These are phyloP conservation scores for Temnothorax nylanderi DNA, from an alignment of 1,140 invertebrate species.

Conservation along the genomic window DNA sequence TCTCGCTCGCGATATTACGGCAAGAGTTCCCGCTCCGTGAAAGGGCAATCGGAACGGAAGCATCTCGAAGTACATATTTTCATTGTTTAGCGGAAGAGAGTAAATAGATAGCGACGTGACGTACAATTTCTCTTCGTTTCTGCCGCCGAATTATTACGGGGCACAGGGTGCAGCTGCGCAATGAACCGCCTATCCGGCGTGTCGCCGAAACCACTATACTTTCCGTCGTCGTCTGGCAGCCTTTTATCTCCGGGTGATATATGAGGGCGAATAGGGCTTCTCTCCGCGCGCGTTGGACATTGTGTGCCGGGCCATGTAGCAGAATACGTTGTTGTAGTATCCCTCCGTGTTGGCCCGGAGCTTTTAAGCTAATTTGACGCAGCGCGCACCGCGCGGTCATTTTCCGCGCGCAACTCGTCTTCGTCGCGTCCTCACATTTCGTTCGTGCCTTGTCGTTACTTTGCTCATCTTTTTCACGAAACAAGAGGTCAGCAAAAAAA, in stretches of 20 bases:
- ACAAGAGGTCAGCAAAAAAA: not conserved
- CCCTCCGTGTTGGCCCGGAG: slow-evolving; percentile 41
- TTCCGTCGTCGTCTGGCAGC: slow-evolving; percentile 66
- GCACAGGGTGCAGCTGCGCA: slow-evolving; percentile 57
- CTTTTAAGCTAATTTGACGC: slow-evolving; percentile 73
- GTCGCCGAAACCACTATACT: slow-evolving; percentile 74
- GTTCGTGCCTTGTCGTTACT: not conserved
- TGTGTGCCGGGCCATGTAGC: slow-evolving; percentile 22
- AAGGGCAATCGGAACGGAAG: not conserved
- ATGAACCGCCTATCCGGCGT: slow-evolving; percentile 55
- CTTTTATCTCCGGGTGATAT: slow-evolving; percentile 75
- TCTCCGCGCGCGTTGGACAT: slow-evolving; percentile 30
- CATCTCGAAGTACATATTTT: slow-evolving; percentile 16
- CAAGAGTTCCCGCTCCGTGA: not conserved
- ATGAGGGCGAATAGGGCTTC: slow-evolving; percentile 63
- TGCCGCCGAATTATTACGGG: slow-evolving; percentile 58
- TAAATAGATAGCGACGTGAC: slow-evolving; percentile 51
- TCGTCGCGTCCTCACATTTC: not conserved
- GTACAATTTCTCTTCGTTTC: slow-evolving; percentile 61
- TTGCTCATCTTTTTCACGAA: not conserved
- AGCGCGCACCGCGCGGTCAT: slow-evolving; percentile 2
- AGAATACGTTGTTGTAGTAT: not conserved
- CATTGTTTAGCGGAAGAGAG: slow-evolving; percentile 4
- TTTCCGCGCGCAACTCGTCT: slow-evolving; percentile 25
- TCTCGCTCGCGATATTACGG: not conserved